A percentile compares a stretch with the other conserved stretches of the same genome.
Conservation (phyloP, 1,140 invertebrate genomes). For the Colletes latitarsis region DNA sequence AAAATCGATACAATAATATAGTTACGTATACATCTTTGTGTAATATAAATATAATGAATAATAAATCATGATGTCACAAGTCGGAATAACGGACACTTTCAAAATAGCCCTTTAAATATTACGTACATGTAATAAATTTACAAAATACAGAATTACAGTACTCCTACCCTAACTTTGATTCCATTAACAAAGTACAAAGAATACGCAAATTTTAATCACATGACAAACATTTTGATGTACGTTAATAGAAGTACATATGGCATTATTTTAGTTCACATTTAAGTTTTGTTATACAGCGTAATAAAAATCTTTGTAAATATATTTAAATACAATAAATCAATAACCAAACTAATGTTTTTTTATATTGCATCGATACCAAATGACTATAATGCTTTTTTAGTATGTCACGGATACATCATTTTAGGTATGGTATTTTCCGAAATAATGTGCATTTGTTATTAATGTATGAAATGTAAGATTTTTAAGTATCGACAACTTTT, state of each 20-base stretch:
- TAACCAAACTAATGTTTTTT: slow-evolving; percentile 13
- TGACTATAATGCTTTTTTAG: slow-evolving; percentile 6
- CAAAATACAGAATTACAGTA: background rate
- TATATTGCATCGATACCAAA: slow-evolving; percentile 1
- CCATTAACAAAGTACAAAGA: too few relatives aligned
- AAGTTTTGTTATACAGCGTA: slow-evolving; percentile 20
- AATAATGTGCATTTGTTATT: background rate
- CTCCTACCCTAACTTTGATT: background rate
- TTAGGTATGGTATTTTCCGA: background rate
- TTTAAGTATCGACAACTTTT: too few relatives aligned
- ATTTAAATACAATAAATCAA: slow-evolving; percentile 28
- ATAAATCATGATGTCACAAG: slow-evolving; percentile 68
- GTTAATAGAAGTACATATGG: background rate
- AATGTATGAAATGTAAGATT: too few relatives aligned
- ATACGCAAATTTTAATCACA: slow-evolving; percentile 5
- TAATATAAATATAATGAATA: slow-evolving; percentile 76
- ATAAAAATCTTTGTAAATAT: slow-evolving; percentile 27
- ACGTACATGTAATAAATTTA: slow-evolving; percentile 22
- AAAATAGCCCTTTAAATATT: slow-evolving; percentile 28
- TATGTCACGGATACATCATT: background rate
- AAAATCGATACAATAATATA: slow-evolving; percentile 70
- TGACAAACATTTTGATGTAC: slow-evolving; percentile 1
- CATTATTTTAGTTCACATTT: slow-evolving; percentile 16
- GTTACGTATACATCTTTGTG: slow-evolving; percentile 76
- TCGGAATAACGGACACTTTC: slow-evolving; percentile 16